Evolutionary conservation across 1,140 invertebrate genomes (phyloP), one percentile per base, ranked within the genome.

Genomic region (Platorchestia sp.): DNA sequence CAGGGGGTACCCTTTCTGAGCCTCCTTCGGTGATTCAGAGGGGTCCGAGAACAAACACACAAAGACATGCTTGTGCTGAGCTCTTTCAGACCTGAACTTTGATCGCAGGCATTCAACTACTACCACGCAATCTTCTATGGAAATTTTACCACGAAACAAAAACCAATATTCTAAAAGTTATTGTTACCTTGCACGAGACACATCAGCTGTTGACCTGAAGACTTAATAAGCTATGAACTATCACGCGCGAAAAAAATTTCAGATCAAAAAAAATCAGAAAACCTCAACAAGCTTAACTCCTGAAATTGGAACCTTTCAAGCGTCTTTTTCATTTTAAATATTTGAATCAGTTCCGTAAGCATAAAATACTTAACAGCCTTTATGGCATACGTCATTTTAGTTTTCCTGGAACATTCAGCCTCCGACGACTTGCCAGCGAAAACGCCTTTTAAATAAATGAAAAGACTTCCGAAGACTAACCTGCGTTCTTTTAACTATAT

Each of bases 1-100:
- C 87, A 89, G 41, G 87, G 87, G 87, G 87, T 89, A 44, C 41
- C 87, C 87, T 89, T 89, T 89, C 87, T 89, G 87, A 42, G 87
- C 41, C 87, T 89, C 41, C 86, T 89, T 41, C 27, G 43, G 87
- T 43, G 87, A 89, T 89, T 41, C 87, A 89, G 42, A 89, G 87
- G 87, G 87, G 87, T 89, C 41, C 3, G 41, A 43, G 41, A n/a
- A 89, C 5, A 5, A 44, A 41, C 87, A 43, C 43, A 89, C 87
- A 89, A 89, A 89, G 87, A 89, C 87, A 89, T 7, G 87, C 87
- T 44, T 89, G 87, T 89, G 87, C 27, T 42, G 41, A 16, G 87
- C 87, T 44, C 59, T 75, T 75, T 75, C 59, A 75, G 59, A 75
- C 59, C 14, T 75, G 27, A 75, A 75, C 59, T 22, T 75, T 10